These are phyloP conservation scores for Homarus gammarus DNA, from an alignment of 2,888 invertebrate genomes.

Conservation along the genomic window DNA sequence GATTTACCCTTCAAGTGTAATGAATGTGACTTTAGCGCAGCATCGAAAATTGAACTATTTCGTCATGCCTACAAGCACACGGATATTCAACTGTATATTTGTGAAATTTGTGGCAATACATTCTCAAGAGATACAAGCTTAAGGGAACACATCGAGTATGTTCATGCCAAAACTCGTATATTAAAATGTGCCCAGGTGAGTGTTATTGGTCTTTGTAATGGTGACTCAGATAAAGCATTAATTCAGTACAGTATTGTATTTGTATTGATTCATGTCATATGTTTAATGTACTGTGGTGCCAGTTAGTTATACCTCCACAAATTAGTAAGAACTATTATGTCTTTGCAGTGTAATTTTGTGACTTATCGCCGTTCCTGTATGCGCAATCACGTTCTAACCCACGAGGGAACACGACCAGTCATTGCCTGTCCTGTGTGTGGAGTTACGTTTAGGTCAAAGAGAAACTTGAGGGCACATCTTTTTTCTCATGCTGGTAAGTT, in stretches of 20 bases:
- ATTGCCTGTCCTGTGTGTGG: slow-evolving; percentile 78
- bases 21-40: slow-evolving; percentile 49
- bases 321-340: no score
- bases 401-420: slow-evolving; percentile 76
- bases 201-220: no score
- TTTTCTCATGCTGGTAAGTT: slow-evolving; percentile 75
- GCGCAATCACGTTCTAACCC: slow-evolving; percentile 77
- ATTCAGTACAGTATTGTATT: no score
- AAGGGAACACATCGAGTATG: slow-evolving; percentile 63
- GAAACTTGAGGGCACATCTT: slow-evolving; percentile 76
- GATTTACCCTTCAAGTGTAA: slow-evolving; percentile 66
- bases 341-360: slow-evolving; percentile 76
- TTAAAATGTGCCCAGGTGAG: slow-evolving; percentile 57
- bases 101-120: slow-evolving; percentile 63
- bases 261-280: no score
- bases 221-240: no score
- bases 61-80: slow-evolving; percentile 60
- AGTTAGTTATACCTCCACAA: no score
- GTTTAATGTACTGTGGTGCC: no score
- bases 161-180: slow-evolving; percentile 45
- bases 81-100: slow-evolving; percentile 45
- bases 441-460: slow-evolving; percentile 76
- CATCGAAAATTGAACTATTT: slow-evolving; percentile 65
- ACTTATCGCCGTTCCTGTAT: slow-evolving; percentile 77
- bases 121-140: slow-evolving; percentile 61